Conservation (phyloP, 2,113 vertebrate genomes). For the Pterocles orientalis region DNA sequence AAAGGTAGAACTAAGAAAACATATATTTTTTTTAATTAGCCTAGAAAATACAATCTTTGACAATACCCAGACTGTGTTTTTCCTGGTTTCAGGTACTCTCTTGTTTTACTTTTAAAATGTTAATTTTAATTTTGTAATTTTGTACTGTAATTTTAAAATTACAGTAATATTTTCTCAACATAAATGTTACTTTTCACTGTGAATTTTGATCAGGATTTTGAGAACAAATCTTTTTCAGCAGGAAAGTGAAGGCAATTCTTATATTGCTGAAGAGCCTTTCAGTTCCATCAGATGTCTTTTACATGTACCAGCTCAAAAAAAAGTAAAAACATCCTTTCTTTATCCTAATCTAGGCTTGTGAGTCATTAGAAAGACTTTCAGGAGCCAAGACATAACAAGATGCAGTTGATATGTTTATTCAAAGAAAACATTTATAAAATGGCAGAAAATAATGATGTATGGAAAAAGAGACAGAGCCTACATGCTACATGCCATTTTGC, state of each 20-base stretch:
- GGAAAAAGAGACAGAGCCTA: not conserved
- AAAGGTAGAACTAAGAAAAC: not conserved
- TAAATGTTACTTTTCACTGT: not conserved
- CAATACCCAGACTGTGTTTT: not conserved
- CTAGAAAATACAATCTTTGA: not conserved
- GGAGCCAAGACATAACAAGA: not conserved
- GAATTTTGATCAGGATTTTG: not conserved
- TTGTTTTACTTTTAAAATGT: not conserved
- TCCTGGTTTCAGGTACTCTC: not conserved
- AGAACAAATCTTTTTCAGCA: not conserved
- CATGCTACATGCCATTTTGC: not conserved
- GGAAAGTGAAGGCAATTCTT: not conserved
- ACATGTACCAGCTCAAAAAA: fast-evolving
- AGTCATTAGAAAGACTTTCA: not conserved
- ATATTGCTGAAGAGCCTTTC: not conserved
- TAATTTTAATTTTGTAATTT: not conserved
- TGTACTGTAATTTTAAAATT: not conserved
- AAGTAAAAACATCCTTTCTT: not conserved
- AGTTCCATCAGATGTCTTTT: not conserved
- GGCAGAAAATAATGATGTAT: not conserved
- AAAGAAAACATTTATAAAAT: not conserved
- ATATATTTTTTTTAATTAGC: not conserved
- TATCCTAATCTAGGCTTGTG: not conserved
- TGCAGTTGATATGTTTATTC: not conserved
- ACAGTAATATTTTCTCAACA: not conserved